Conservation (phyloP, 2,888 invertebrate genomes). For the Philaethria dido region DNA sequence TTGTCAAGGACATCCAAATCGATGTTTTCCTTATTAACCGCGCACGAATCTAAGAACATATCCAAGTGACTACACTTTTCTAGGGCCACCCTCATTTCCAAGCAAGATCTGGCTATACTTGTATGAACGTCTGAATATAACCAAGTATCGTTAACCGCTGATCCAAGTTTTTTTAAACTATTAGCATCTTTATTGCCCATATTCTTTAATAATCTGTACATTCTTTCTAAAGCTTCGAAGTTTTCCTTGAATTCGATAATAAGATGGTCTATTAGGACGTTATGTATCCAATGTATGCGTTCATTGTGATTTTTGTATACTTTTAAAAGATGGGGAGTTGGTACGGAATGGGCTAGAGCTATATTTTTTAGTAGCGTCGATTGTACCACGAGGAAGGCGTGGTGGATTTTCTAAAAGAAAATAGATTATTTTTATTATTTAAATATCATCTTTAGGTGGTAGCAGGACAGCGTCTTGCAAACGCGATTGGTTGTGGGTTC, state of each 20-base stretch:
- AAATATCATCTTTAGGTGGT: no score
- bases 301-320: conserved; percentile 74
- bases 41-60: conserved; percentile 73
- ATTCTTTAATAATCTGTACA: conserved; percentile 73
- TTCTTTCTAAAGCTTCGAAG: conserved; percentile 64
- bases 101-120: conserved; percentile 63
- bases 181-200: conserved; percentile 58
- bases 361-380: conserved; percentile 73
- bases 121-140: conserved; percentile 74
- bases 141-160: conserved; percentile 66
- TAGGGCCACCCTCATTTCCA: conserved; percentile 69
- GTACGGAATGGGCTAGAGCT: conserved; percentile 68
- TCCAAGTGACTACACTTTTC: conserved; percentile 71
- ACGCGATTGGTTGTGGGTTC: no score
- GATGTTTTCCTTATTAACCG: conserved; percentile 65
- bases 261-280: conserved; percentile 58
- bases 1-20: conserved; percentile 64
- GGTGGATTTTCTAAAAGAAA: conserved; percentile 74
- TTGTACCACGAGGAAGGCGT: conserved; percentile 75
- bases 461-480: no score
- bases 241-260: conserved; percentile 61
- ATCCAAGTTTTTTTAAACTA: conserved; percentile 57
- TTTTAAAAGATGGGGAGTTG: conserved; percentile 51
- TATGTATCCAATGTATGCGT: conserved; percentile 73
- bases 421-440: conserved; percentile 1